Evolutionary conservation across 2,888 invertebrate species (phyloP).

Genomic region (Idaea biselata): DNA sequence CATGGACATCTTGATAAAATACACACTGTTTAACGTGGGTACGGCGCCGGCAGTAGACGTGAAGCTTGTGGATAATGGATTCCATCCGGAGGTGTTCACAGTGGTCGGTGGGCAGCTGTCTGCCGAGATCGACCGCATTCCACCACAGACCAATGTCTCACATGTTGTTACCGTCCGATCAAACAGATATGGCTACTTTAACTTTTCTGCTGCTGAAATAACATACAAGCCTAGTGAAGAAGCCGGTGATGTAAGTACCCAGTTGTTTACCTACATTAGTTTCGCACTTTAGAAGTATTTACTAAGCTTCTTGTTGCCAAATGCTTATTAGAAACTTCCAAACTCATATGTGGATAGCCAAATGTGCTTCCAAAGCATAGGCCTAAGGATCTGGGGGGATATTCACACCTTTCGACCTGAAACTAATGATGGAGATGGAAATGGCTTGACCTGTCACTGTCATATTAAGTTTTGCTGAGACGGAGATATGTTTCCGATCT

Average conservation of each 20-base stretch:
- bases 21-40: constrained; percentile 96
- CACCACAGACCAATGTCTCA: constrained; percentile 95
- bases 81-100: constrained; percentile 94
- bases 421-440: too few relatives aligned
- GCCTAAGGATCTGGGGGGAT: too few relatives aligned
- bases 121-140: constrained; percentile 92
- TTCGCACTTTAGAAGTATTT: too few relatives aligned
- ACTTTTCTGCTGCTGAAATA: constrained; percentile 97
- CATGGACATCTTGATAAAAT: constrained; percentile 97
- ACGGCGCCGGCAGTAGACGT: constrained; percentile 94
- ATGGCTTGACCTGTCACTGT: too few relatives aligned
- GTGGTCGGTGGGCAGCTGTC: constrained; percentile 92
- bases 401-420: too few relatives aligned
- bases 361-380: too few relatives aligned
- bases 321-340: too few relatives aligned
- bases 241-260: constrained; percentile 81
- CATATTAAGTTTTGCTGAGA: too few relatives aligned
- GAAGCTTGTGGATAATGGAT: constrained; percentile 92
- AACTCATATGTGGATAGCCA: too few relatives aligned
- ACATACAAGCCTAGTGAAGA: constrained; percentile 94
- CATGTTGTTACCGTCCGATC: constrained; percentile 96
- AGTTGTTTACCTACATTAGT: not conserved
- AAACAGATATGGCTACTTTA: constrained; percentile 95
- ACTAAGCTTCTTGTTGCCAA: too few relatives aligned
- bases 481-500: too few relatives aligned